Evolutionary conservation across 1,140 invertebrate species (phyloP), one percentile per base, ranked within the genome.

Genomic region (Brachionus rotundiformis): DNA sequence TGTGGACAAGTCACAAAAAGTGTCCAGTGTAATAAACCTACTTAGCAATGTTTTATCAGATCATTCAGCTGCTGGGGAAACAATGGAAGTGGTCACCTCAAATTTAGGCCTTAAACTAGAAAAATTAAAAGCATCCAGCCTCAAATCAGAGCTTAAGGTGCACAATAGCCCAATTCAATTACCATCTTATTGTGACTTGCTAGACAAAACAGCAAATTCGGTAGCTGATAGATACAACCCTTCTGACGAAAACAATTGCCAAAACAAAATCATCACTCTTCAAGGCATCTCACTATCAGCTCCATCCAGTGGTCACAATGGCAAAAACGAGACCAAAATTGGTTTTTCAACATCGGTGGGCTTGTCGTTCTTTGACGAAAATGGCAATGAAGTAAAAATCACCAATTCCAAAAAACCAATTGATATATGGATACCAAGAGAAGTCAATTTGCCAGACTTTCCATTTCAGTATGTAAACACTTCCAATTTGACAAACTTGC

Each of bases 311-410:
- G 73, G 73, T 7, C 39, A 44, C 16, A 77, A 77, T 47, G 73
- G 73, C 31, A 29, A 27, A 19, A 77, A 77, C 23, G 73, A 77
- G 31, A 47, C 73, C 29, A 49, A 77, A 47, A 77, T 77, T 27
- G 73, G 39, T 19, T 13, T 44, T 11, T 77, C 73, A 31, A 77
- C 23, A 11, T 31, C 49, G 8, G 5, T 77, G 10, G 41, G 49
- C 3, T 23, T 80, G n/a, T 19, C n/a, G 8, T 39, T 80, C 8
- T 61, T 61, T 27, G 49, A 80, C 33, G 29, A 80, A 65, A 61
- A 80, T 47, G 47, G 27, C 27, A 29, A 61, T 11, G 25, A 61
- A 39, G 31, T 80, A 19, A 27, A 6, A 25, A 65, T 80, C 7
- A 33, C 31, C 16, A 80, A 80, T 11, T 61, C 77, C 8, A 61